Percentiles rank a stretch among this genome's conserved stretches.
phyloP scores from a whole-genome alignment of 2,797 vertebrate genomes.

The Rhinogobio ventralis region DNA sequence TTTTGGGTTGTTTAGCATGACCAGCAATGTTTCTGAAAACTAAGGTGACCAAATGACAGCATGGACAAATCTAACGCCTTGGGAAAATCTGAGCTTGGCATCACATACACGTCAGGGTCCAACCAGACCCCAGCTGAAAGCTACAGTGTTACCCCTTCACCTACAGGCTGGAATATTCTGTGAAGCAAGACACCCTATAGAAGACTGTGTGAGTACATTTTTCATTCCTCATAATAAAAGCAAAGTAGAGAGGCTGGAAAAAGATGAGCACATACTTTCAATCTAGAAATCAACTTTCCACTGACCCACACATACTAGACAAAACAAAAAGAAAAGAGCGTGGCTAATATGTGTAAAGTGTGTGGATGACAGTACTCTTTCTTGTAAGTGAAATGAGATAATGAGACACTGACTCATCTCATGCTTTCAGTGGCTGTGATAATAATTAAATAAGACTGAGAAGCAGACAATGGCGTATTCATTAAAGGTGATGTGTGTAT shows the following conservation, averaged over 20 bases:
- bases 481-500: background rate
- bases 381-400: slow-evolving; percentile 10
- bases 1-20: background rate
- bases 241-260: slow-evolving; percentile 1
- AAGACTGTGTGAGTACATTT: background rate
- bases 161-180: background rate
- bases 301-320: slow-evolving; percentile 1
- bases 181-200: background rate
- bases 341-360: background rate
- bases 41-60: slow-evolving; percentile 71
- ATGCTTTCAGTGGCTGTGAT: background rate
- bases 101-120: slow-evolving; percentile 8
- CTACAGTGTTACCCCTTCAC: slow-evolving; percentile 22
- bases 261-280: slow-evolving; percentile 20
- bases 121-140: slow-evolving; percentile 26
- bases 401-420: slow-evolving; percentile 15
- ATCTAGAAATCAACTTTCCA: slow-evolving; percentile 6
- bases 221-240: background rate
- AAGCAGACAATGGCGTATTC: background rate
- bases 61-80: slow-evolving; percentile 74
- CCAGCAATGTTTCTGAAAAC: slow-evolving; percentile 56
- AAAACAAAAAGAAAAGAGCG: background rate
- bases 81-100: slow-evolving; percentile 66
- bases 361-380: background rate
- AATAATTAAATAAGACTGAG: slow-evolving; percentile 12